Evolutionary conservation across 2,888 invertebrate species (phyloP).

Genomic region (Scelioninae gen. 1): DNA sequence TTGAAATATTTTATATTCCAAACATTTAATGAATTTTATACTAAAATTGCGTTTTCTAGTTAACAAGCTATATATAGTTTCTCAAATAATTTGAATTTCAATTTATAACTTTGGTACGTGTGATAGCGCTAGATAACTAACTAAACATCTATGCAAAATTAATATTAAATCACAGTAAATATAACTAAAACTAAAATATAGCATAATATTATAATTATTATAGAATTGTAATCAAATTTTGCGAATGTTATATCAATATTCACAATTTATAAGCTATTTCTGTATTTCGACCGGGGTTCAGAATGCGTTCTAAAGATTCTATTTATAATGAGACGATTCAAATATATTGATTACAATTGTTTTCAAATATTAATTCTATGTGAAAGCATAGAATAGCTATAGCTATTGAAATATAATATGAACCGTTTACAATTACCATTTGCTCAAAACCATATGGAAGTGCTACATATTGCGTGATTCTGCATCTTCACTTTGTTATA

Average conservation of each 20-base stretch:
- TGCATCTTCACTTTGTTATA: neutral
- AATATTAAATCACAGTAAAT: slow-evolving; percentile 24
- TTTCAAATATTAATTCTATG: slow-evolving; percentile 60
- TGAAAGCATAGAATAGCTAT: slow-evolving; percentile 40
- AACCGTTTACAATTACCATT: slow-evolving; percentile 61
- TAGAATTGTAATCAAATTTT: slow-evolving; percentile 22
- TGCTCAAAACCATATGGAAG: slow-evolving; percentile 38
- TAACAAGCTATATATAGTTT: too few relatives aligned
- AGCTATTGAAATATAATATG: slow-evolving; percentile 52
- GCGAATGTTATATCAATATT: slow-evolving; percentile 44
- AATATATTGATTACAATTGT: slow-evolving; percentile 63
- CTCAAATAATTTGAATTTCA: neutral
- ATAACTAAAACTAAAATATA: slow-evolving; percentile 12
- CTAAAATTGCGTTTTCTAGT: too few relatives aligned
- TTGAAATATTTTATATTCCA: too few relatives aligned
- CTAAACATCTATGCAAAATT: slow-evolving; percentile 4
- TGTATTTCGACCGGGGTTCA: slow-evolving; percentile 34
- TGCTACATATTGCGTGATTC: slow-evolving; percentile 21
- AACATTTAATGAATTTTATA: too few relatives aligned
- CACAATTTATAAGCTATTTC: slow-evolving; percentile 53
- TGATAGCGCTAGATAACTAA: neutral
- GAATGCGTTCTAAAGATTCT: slow-evolving; percentile 49
- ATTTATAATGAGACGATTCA: slow-evolving; percentile 53
- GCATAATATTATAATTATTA: slow-evolving; percentile 33
- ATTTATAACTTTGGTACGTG: neutral